Conservation (phyloP, 2,113 vertebrate genomes). For the Sciurus niger region DNA sequence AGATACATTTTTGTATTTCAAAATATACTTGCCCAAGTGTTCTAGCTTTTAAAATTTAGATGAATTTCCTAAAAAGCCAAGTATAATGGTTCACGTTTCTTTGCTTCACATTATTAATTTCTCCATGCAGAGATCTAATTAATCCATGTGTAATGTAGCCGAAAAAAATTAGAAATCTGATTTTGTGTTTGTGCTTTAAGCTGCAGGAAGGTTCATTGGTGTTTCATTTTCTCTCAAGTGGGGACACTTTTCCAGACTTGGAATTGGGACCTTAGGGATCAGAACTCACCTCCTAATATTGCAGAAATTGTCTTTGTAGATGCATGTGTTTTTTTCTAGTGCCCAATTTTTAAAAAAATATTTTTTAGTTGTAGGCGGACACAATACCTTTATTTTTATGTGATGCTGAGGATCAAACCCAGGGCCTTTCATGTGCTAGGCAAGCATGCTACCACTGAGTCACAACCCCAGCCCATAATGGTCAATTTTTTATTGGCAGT, state of each 20-base stretch:
- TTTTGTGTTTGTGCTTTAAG: neutral
- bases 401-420: too few species aligned
- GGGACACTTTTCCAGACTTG: neutral
- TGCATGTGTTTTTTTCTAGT: too few species aligned
- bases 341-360: neutral
- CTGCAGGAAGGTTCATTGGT: neutral
- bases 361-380: too few species aligned
- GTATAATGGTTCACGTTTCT: slow-evolving; percentile 15
- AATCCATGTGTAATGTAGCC: neutral
- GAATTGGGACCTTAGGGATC: neutral
- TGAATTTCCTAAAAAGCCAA: slow-evolving; percentile 5
- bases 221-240: neutral
- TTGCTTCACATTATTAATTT: neutral
- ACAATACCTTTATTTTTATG: too few species aligned
- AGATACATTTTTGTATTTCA: slow-evolving; percentile 11
- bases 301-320: neutral
- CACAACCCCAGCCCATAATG: too few species aligned
- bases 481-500: neutral
- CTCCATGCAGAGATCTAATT: neutral
- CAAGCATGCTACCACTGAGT: too few species aligned
- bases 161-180: neutral
- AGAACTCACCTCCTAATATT: neutral
- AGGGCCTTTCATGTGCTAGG: too few species aligned
- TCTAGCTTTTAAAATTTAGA: slow-evolving; percentile 32
- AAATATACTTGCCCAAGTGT: neutral